Percentiles rank a stretch among this genome's conserved stretches.
phyloP scores from a whole-genome alignment of 35 echinoderm and acorn worm genomes.

The Heliocidaris erythrogramma region DNA sequence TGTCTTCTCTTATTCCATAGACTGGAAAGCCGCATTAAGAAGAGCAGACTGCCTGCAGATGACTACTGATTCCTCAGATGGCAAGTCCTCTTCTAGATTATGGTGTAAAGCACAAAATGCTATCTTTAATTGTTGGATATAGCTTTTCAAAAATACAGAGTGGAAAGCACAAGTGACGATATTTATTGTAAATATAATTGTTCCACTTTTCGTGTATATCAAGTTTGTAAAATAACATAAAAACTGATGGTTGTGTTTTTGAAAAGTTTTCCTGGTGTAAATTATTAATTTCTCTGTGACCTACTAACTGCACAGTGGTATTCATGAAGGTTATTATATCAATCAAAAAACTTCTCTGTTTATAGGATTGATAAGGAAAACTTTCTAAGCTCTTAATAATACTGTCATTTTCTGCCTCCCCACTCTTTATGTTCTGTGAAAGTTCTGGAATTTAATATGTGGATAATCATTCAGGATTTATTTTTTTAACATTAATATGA shows the following conservation, averaged over 20 bases:
- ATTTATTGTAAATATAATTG: neutral
- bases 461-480: no score
- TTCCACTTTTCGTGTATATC: neutral
- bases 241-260: neutral
- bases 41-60: slow-evolving; percentile 41
- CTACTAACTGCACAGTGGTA: neutral
- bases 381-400: no score
- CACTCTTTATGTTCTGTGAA: no score
- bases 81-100: neutral
- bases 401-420: no score
- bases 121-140: neutral
- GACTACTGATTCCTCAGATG: neutral
- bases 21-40: slow-evolving; percentile 43
- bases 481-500: no score
- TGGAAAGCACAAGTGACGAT: no score
- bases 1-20: slow-evolving; percentile 18
- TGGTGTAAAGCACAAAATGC: neutral
- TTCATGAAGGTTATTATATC: no score
- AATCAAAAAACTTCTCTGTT: no score
- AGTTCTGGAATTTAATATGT: no score
- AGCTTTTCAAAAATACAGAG: no score
- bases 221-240: neutral
- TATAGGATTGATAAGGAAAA: no score
- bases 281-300: no score
- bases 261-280: neutral